phyloP scores from a whole-genome alignment of 2,797 vertebrate species.

The Amblyopsis hoosieri region DNA sequence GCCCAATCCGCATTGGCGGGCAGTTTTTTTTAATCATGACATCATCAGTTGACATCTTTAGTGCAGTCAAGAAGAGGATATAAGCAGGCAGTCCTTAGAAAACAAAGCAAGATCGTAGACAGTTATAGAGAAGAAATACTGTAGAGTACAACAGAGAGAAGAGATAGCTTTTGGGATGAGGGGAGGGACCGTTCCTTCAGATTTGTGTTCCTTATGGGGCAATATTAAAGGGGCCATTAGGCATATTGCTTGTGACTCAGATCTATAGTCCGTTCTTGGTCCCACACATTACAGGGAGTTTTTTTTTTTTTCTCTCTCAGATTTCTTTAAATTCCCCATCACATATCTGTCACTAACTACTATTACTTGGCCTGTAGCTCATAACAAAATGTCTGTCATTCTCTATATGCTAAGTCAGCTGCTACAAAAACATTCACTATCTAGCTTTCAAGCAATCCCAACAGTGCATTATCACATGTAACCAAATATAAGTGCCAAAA shows the following conservation, averaged over 20 bases:
- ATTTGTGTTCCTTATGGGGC: slow-evolving; percentile 36
- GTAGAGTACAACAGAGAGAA: slow-evolving; percentile 8
- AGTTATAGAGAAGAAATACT: slow-evolving; percentile 34
- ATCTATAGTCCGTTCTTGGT: slow-evolving; percentile 36
- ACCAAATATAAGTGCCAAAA: slow-evolving; percentile 26
- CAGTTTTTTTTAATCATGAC: slow-evolving; percentile 64
- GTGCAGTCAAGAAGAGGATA: slow-evolving; percentile 67
- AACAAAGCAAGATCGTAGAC: slow-evolving; percentile 15
- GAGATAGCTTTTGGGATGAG: slow-evolving; percentile 2
- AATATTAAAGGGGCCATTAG: slow-evolving; percentile 45
- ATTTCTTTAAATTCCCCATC: slow-evolving; percentile 13
- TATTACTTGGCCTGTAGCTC: neutral
- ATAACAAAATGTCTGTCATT: neutral
- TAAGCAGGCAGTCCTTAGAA: slow-evolving; percentile 62
- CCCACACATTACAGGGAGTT: neutral
- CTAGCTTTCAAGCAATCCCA: neutral
- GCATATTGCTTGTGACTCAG: slow-evolving; percentile 66
- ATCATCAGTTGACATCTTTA: slow-evolving; percentile 82
- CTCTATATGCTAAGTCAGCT: neutral
- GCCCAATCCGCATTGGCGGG: slow-evolving; percentile 54
- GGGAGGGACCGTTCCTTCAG: slow-evolving; percentile 20
- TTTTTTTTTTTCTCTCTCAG: neutral
- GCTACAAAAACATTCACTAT: neutral
- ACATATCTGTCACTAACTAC: neutral
- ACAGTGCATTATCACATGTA: slow-evolving; percentile 2